Evolutionary conservation across 2,113 vertebrate species (phyloP), one percentile per base, ranked within the genome.

Genomic region (Barnardius zonarius): DNA sequence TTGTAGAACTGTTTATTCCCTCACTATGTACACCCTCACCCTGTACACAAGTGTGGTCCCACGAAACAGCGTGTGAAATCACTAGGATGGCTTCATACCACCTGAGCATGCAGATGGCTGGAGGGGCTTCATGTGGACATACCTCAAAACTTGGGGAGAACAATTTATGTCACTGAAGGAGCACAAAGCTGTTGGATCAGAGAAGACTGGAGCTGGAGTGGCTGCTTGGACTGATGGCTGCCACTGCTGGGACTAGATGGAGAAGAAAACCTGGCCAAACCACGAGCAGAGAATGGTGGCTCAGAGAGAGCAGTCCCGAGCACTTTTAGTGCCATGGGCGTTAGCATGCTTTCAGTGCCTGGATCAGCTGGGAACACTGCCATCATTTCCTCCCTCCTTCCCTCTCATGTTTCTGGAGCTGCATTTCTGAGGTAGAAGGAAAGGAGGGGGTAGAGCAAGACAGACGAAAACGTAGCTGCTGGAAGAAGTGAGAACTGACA

Each of bases 401-500:
- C 15, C 17, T 33, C 11, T 55, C 44, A 1, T 25, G 8, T 33
- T 81, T 67, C 68, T 49, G 62, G 64, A 31, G 39, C 25, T 92
- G 76, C 28, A 11, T 46, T 93, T 88, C 72, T 90, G 27, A 77
- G 49, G 33, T 37, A 39, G 25, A 49, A 93, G 13, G 55, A 46
- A 82, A 90, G 61, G 63, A 75, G 48, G 16, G 24, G 27, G 33
- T 51, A 18, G 64, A 93, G 44, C 23, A 90, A 82, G 81, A 73
- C 82, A 70, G 43, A 81, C 37, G 82, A 28, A 96, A 88, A 73
- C 5, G 1, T 46, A 76, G 52, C 62, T 2, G 1, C 69, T 92
- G 69, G 52, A 55, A 73, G 48, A 90, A 81, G 92, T 49, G 83
- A 94, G 77, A 95, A 73, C 66, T 91, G 90, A 86, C 90, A 91